Evolutionary conservation across 1,140 invertebrate species (phyloP).

Genomic region (Eulimnadia texana): DNA sequence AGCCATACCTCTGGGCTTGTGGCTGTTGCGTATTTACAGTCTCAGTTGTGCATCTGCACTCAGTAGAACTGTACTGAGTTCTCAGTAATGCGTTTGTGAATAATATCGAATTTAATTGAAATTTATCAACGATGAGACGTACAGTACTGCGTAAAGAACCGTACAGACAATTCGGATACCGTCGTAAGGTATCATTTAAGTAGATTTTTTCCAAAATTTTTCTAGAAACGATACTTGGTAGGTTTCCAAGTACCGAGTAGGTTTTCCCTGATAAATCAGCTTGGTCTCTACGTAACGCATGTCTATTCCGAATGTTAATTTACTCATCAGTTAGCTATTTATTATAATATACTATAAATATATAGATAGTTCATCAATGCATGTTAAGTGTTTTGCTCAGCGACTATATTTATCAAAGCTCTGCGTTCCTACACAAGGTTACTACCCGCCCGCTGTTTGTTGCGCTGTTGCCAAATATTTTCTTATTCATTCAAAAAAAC

Average conservation of each 20-base stretch:
- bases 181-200: slow-evolving; percentile 3
- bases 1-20: neutral
- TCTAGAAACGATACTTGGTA: neutral
- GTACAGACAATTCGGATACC: slow-evolving; percentile 10
- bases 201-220: neutral
- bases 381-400: neutral
- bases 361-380: too few relatives aligned
- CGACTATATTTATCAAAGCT: neutral
- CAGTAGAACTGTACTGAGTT: too few relatives aligned
- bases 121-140: slow-evolving; percentile 8
- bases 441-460: too few relatives aligned
- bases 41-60: neutral
- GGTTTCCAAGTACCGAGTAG: neutral
- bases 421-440: neutral
- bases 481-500: too few relatives aligned
- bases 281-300: too few relatives aligned
- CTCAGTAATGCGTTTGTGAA: too few relatives aligned
- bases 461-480: neutral
- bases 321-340: too few relatives aligned
- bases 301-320: too few relatives aligned
- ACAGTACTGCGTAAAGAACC: slow-evolving; percentile 11
- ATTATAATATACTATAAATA: too few relatives aligned
- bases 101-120: neutral
- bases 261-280: neutral
- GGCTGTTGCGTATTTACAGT: neutral